Evolutionary conservation across 2,113 vertebrate species (phyloP).

Genomic region (Galbula dea): DNA sequence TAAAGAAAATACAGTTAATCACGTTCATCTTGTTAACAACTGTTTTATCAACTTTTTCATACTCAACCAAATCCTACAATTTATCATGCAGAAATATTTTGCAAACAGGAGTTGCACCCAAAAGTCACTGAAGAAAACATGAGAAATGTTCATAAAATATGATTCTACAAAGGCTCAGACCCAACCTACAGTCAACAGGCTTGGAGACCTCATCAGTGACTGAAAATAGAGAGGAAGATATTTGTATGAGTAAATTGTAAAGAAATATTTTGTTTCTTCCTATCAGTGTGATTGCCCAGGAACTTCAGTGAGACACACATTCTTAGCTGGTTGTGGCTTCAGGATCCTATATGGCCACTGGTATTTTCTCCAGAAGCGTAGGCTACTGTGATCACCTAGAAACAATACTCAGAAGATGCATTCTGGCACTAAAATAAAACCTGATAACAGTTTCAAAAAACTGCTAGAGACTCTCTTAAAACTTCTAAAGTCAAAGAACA

Average conservation of each 20-base stretch:
- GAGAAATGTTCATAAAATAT: background rate
- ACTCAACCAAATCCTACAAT: background rate
- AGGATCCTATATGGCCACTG: background rate
- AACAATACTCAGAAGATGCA: background rate
- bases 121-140: background rate
- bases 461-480: background rate
- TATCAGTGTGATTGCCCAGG: background rate
- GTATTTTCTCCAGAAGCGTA: background rate
- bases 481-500: background rate
- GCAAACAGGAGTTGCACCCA: background rate
- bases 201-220: background rate
- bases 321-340: background rate
- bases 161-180: background rate
- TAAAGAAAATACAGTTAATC: background rate
- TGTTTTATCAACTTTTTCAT: background rate
- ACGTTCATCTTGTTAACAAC: background rate
- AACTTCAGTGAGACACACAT: background rate
- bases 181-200: background rate
- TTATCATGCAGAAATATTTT: background rate
- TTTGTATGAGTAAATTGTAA: background rate
- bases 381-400: background rate
- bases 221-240: fast-evolving
- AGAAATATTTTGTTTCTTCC: background rate
- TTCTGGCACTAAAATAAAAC: background rate
- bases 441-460: background rate